Evolutionary conservation across 2,888 invertebrate species (phyloP).

Genomic region (Dicyrtomina minuta): DNA sequence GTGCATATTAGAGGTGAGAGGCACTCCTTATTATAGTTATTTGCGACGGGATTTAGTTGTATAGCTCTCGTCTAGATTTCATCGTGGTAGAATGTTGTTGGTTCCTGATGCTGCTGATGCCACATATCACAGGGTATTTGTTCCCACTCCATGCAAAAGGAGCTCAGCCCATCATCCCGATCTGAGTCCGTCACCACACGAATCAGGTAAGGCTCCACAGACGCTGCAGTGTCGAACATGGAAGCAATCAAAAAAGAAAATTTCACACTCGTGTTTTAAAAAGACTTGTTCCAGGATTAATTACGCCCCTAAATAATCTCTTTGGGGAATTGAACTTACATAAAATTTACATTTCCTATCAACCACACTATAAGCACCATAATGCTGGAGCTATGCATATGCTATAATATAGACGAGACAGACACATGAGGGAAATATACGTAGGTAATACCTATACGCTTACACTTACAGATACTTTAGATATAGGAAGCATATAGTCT

Average conservation of each 20-base stretch:
- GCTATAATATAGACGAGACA: too few relatives aligned
- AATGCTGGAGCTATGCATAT: not conserved
- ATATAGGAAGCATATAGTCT: not conserved
- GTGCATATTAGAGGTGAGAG: too few relatives aligned
- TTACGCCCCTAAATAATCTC: conserved; percentile 15
- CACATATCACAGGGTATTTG: conserved; percentile 51
- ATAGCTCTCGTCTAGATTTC: too few relatives aligned
- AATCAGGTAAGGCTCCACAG: conserved; percentile 49
- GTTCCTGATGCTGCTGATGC: conserved; percentile 9
- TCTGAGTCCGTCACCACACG: conserved; percentile 46
- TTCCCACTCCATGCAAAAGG: conserved; percentile 51
- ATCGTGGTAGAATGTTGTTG: not conserved
- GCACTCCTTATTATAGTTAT: too few relatives aligned
- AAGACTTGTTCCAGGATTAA: conserved; percentile 16
- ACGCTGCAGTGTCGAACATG: conserved; percentile 31
- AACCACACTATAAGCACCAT: not conserved
- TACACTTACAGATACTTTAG: too few relatives aligned
- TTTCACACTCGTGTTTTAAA: too few relatives aligned
- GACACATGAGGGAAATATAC: too few relatives aligned
- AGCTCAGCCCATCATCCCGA: conserved; percentile 45
- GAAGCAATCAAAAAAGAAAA: not conserved
- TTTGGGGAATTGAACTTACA: conserved; percentile 14
- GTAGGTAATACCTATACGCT: too few relatives aligned
- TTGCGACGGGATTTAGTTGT: too few relatives aligned
- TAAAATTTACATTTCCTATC: conserved; percentile 15